Evolutionary conservation across 30 jellyfish, hydroid and myxozoan genomes (phyloP).

Genomic region (Phacellophora camtschatica): DNA sequence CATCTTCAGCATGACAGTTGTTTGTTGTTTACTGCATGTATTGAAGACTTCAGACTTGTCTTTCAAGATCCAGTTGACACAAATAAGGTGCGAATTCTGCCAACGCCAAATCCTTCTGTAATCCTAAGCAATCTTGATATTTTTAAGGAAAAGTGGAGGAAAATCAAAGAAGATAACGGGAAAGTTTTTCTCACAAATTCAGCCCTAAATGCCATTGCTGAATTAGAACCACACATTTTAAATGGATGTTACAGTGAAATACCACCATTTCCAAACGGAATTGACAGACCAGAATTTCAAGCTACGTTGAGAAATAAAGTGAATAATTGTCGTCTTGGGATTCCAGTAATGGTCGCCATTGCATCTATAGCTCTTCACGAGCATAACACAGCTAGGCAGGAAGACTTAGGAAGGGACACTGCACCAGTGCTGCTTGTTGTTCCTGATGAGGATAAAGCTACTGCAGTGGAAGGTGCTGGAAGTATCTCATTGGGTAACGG

Average conservation of each 20-base stretch:
- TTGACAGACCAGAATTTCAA: constrained; percentile 76
- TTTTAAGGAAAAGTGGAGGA: constrained; percentile 83
- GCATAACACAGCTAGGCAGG: constrained; percentile 72
- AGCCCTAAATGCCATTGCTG: constrained; percentile 68
- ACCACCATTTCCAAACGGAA: constrained; percentile 79
- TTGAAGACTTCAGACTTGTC: constrained; percentile 71
- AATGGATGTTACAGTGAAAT: constrained; percentile 89
- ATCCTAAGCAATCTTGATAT: constrained; percentile 62
- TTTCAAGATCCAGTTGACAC: constrained; percentile 88
- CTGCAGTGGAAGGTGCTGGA: constrained; percentile 22
- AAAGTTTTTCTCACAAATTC: constrained; percentile 58
- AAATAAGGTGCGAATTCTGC: constrained; percentile 60
- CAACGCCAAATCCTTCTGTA: constrained; percentile 72
- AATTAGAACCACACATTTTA: constrained; percentile 75
- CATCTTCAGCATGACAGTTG: constrained; percentile 77
- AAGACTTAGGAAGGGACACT: constrained; percentile 62
- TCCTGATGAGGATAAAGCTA: constrained; percentile 55
- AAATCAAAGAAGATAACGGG: constrained; percentile 73
- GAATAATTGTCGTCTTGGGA: constrained; percentile 86
- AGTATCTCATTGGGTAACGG: constrained; percentile 10
- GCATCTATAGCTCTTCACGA: constrained; percentile 91
- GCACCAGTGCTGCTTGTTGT: constrained; percentile 79
- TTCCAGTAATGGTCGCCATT: constrained; percentile 88
- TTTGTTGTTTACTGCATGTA: constrained; percentile 59
- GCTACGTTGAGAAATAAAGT: constrained; percentile 65